These are phyloP conservation scores for Caenorhabditis brenneri DNA, from an alignment of 1,140 invertebrate species.

Conservation along the genomic window DNA sequence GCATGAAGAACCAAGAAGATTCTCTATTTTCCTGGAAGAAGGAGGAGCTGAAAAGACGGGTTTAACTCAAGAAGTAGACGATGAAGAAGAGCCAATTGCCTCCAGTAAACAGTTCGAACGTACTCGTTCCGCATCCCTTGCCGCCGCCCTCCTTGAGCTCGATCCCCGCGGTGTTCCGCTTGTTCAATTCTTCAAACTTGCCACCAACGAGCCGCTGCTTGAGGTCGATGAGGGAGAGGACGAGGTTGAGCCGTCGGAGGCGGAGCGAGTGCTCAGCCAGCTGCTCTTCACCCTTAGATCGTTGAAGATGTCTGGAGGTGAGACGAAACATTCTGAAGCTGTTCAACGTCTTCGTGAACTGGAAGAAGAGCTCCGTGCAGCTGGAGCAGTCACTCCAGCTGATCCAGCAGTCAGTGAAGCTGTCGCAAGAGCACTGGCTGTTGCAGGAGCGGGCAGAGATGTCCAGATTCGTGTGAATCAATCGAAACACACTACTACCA, in stretches of 20 bases:
- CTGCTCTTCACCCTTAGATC: conserved; percentile 52
- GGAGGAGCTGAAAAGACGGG: background rate
- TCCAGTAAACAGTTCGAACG: conserved; percentile 53
- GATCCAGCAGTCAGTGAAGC: conserved; percentile 62
- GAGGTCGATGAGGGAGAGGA: conserved; percentile 53
- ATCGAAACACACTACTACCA: conserved; percentile 65
- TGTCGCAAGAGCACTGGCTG: conserved; percentile 61
- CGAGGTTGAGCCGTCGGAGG: conserved; percentile 38
- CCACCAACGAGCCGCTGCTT: conserved; percentile 17
- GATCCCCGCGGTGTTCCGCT: conserved; percentile 49
- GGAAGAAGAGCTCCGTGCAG: conserved; percentile 61
- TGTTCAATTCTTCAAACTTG: conserved; percentile 50
- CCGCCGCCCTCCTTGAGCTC: conserved; percentile 52
- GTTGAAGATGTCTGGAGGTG: conserved; percentile 57
- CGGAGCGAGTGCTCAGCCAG: conserved; percentile 42
- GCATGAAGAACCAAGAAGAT: conserved; percentile 29
- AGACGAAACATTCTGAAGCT: conserved; percentile 58
- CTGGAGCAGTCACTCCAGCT: conserved; percentile 58
- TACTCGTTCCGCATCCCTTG: conserved; percentile 53
- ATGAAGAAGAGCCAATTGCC: conserved; percentile 53
- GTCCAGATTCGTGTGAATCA: conserved; percentile 69
- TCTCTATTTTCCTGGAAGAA: conserved; percentile 18
- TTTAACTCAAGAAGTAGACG: background rate
- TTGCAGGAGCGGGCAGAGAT: conserved; percentile 60
- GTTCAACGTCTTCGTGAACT: conserved; percentile 64